Evolutionary conservation across 2,797 vertebrate species (phyloP).

Genomic region (Poeciliopsis presidionis): DNA sequence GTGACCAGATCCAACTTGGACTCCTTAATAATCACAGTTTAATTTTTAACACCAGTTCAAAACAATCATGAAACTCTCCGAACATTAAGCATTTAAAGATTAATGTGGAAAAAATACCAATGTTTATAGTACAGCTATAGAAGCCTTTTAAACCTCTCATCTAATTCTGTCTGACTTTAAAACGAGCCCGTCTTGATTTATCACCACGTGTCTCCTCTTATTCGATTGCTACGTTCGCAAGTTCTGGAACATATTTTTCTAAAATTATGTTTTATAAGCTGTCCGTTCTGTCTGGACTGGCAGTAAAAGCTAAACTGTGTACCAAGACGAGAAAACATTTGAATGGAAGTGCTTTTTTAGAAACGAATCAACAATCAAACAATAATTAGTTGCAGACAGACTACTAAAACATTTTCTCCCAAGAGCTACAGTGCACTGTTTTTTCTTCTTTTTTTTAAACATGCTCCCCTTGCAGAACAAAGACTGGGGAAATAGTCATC

Average conservation of each 20-base stretch:
- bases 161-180: background rate
- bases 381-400: slow-evolving; percentile 2
- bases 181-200: background rate
- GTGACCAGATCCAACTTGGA: background rate
- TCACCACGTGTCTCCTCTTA: background rate
- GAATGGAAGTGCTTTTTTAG: background rate
- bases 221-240: background rate
- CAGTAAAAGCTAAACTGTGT: background rate
- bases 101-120: background rate
- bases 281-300: background rate
- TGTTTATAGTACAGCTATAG: background rate
- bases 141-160: background rate
- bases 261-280: background rate
- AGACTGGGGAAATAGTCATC: background rate
- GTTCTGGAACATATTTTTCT: background rate
- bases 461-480: slow-evolving; percentile 4
- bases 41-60: background rate
- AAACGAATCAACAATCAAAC: background rate
- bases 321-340: background rate
- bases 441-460: background rate
- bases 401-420: background rate
- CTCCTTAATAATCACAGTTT: background rate
- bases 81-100: background rate
- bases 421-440: background rate
- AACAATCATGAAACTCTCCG: background rate